phyloP scores from a whole-genome alignment of 1,140 invertebrate species.

The Bombus consobrinus region DNA sequence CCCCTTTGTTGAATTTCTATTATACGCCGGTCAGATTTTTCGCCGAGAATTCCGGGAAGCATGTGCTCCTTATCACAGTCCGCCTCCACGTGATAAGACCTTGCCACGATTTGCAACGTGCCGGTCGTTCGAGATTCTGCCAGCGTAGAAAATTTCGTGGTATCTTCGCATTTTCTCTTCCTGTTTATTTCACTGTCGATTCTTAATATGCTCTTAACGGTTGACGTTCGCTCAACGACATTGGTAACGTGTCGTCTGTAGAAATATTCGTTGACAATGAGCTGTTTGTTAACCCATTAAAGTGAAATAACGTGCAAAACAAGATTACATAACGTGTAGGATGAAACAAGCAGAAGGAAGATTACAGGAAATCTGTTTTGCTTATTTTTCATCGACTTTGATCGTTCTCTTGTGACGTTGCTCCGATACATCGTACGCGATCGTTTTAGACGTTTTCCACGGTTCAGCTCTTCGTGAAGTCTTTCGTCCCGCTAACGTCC shows the following conservation, averaged over 20 bases:
- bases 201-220: neutral
- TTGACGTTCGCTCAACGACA: too few species aligned
- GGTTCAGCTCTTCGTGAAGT: neutral
- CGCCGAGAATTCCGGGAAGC: slow-evolving; percentile 54
- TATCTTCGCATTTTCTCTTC: slow-evolving; percentile 3
- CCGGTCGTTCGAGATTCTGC: neutral
- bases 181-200: neutral
- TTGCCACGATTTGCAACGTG: slow-evolving; percentile 17
- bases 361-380: neutral
- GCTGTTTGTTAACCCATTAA: neutral
- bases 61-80: slow-evolving; percentile 50
- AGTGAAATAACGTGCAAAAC: neutral
- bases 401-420: neutral
- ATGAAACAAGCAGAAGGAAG: neutral
- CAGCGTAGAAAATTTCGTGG: neutral
- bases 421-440: neutral
- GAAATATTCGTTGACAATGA: neutral
- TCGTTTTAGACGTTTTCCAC: neutral
- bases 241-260: too few species aligned
- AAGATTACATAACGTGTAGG: neutral
- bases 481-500: slow-evolving; percentile 7
- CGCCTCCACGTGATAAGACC: slow-evolving; percentile 55
- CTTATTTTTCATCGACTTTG: neutral
- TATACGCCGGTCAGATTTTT: slow-evolving; percentile 13
- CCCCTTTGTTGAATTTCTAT: slow-evolving; percentile 49